phyloP scores from a whole-genome alignment of 2,113 vertebrate genomes.

The Rhizomys pruinosus region DNA sequence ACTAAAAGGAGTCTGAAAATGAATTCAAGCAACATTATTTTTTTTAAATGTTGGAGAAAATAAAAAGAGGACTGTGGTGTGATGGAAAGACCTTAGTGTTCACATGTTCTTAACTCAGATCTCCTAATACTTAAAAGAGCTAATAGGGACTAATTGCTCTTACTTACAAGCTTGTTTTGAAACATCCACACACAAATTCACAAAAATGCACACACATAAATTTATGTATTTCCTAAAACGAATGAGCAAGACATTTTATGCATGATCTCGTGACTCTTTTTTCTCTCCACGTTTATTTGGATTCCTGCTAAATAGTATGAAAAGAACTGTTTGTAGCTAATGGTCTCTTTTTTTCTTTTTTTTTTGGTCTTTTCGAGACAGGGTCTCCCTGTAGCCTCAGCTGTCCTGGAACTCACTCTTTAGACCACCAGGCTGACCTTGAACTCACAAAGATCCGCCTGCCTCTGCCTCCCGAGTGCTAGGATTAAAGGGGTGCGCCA shows the following conservation, averaged over 20 bases:
- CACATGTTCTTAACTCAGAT: conserved; percentile 55
- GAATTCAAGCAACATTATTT: conserved; percentile 83
- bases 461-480: too few relatives aligned
- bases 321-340: conserved; percentile 53
- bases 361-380: too few relatives aligned
- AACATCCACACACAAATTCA: not conserved
- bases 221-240: conserved; percentile 15
- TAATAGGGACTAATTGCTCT: not conserved
- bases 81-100: conserved; percentile 69
- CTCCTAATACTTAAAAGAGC: conserved; percentile 61
- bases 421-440: too few relatives aligned
- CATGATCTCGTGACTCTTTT: not conserved
- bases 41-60: conserved; percentile 82
- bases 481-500: too few relatives aligned
- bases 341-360: too few relatives aligned
- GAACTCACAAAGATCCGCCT: too few relatives aligned
- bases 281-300: not conserved
- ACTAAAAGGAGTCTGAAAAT: conserved; percentile 84
- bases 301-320: conserved; percentile 45
- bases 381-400: too few relatives aligned
- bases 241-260: conserved; percentile 37
- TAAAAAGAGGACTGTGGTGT: conserved; percentile 75
- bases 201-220: not conserved
- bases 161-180: conserved; percentile 53
- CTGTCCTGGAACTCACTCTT: too few relatives aligned